A percentile compares a stretch with the other conserved stretches of the same genome.
Evolutionary conservation across 1,140 invertebrate species (phyloP).

Genomic region (Drosophila repleta): DNA sequence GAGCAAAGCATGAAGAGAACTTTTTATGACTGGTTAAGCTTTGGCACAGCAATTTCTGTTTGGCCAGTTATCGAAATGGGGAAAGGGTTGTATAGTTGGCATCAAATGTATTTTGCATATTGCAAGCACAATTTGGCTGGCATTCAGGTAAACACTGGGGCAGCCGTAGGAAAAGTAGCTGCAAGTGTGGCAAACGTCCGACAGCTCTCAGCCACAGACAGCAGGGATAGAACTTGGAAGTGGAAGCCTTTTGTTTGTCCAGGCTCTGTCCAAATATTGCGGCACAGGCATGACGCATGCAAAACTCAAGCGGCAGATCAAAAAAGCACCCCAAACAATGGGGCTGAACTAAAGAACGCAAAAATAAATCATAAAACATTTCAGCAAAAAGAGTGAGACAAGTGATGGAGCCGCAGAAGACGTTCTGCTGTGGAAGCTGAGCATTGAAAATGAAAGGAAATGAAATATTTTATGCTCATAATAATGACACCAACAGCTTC

Average conservation of each 20-base stretch:
- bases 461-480: conserved; percentile 80
- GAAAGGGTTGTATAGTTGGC: conserved; percentile 51
- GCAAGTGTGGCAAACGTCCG: conserved; percentile 43
- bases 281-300: conserved; percentile 32
- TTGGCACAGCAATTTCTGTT: conserved; percentile 57
- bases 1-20: conserved; percentile 36
- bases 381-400: conserved; percentile 9
- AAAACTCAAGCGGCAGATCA: conserved; percentile 48
- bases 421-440: conserved; percentile 35
- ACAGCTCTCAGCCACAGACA: background rate
- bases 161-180: conserved; percentile 11
- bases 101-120: conserved; percentile 55
- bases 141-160: conserved; percentile 29
- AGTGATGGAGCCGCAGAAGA: background rate
- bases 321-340: conserved; percentile 38
- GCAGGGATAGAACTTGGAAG: background rate
- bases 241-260: conserved; percentile 29
- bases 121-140: conserved; percentile 24
- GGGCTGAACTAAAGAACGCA: conserved; percentile 10
- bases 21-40: conserved; percentile 30
- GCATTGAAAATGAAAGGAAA: conserved; percentile 68
- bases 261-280: conserved; percentile 61
- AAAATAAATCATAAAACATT: conserved; percentile 42
- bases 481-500: conserved; percentile 81
- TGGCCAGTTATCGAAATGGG: conserved; percentile 65